These are phyloP conservation scores for Florisuga fusca DNA, from an alignment of 2,797 vertebrate genomes.

Conservation along the genomic window DNA sequence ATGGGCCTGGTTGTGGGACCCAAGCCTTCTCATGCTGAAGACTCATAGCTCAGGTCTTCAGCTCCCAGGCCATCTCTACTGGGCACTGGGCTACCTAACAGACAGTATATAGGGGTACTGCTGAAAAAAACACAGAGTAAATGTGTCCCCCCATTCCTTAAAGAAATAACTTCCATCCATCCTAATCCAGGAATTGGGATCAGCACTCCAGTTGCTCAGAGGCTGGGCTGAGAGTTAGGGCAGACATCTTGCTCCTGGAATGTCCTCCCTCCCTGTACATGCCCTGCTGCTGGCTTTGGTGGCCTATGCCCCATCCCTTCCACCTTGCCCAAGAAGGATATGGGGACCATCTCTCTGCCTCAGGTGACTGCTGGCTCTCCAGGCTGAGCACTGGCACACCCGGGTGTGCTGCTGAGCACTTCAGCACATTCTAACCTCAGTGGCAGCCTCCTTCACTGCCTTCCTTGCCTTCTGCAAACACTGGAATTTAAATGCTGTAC, in stretches of 20 bases:
- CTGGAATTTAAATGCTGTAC: not conserved
- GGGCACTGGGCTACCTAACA: not conserved
- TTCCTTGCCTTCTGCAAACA: not conserved
- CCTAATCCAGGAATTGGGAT: not conserved
- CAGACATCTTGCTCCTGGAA: not conserved
- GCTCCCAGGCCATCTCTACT: not conserved
- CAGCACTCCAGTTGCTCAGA: not conserved
- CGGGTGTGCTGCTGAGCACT: not conserved
- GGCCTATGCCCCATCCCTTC: rapidly evolving
- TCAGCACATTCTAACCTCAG: rapidly evolving
- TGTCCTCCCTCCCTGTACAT: not conserved
- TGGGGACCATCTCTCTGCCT: not conserved
- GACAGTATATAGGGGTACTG: not conserved
- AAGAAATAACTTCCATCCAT: not conserved
- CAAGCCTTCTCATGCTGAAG: not conserved
- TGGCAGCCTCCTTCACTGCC: not conserved
- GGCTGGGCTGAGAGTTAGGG: not conserved
- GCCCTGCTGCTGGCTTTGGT: not conserved
- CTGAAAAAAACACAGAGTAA: not conserved
- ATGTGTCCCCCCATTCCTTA: not conserved
- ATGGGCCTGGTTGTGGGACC: not conserved
- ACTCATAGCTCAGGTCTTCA: not conserved
- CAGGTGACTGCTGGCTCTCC: not conserved
- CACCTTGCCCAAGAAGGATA: not conserved
- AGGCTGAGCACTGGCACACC: not conserved